Evolutionary conservation across 1,140 invertebrate genomes (phyloP).

Genomic region (Ips typographus): DNA sequence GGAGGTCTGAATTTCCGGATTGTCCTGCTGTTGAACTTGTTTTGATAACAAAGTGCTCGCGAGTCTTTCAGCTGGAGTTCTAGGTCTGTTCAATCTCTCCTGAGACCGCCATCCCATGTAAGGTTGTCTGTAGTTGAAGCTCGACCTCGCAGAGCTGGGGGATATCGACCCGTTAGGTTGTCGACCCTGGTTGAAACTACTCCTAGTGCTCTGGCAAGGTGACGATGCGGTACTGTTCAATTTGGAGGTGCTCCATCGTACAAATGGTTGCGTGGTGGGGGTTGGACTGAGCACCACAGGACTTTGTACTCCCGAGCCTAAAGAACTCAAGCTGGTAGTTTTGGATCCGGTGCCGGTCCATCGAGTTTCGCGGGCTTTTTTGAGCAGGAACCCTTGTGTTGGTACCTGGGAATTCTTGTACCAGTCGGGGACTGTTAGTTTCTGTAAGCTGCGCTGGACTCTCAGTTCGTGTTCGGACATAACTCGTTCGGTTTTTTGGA

Average conservation of each 20-base stretch:
- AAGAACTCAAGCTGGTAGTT: slow-evolving; percentile 50
- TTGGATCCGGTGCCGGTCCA: slow-evolving; percentile 51
- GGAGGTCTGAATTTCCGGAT: slow-evolving; percentile 81
- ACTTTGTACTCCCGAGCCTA: slow-evolving; percentile 49
- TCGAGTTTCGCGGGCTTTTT: slow-evolving; percentile 42
- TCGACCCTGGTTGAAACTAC: slow-evolving; percentile 59
- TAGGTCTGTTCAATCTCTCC: slow-evolving; percentile 72
- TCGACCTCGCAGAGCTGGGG: slow-evolving; percentile 57
- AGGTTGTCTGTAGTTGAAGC: slow-evolving; percentile 71
- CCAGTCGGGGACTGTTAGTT: slow-evolving; percentile 93
- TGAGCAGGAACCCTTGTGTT: slow-evolving; percentile 65
- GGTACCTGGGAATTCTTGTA: slow-evolving; percentile 80
- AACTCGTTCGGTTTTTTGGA: slow-evolving; percentile 80
- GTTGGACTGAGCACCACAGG: slow-evolving; percentile 48
- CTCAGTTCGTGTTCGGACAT: slow-evolving; percentile 90
- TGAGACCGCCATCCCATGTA: slow-evolving; percentile 89
- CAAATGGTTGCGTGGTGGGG: slow-evolving; percentile 57
- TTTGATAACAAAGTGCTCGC: slow-evolving; percentile 64
- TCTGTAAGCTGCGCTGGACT: slow-evolving; percentile 87
- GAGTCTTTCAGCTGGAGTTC: slow-evolving; percentile 80
- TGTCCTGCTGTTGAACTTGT: slow-evolving; percentile 54
- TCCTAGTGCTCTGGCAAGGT: slow-evolving; percentile 64
- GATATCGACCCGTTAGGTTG: slow-evolving; percentile 51
- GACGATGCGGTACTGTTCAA: slow-evolving; percentile 74
- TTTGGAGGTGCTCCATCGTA: slow-evolving; percentile 83